Evolutionary conservation across 2,113 vertebrate species (phyloP), one percentile per base, ranked within the genome.

Genomic region (Galemys pyrenaicus): DNA sequence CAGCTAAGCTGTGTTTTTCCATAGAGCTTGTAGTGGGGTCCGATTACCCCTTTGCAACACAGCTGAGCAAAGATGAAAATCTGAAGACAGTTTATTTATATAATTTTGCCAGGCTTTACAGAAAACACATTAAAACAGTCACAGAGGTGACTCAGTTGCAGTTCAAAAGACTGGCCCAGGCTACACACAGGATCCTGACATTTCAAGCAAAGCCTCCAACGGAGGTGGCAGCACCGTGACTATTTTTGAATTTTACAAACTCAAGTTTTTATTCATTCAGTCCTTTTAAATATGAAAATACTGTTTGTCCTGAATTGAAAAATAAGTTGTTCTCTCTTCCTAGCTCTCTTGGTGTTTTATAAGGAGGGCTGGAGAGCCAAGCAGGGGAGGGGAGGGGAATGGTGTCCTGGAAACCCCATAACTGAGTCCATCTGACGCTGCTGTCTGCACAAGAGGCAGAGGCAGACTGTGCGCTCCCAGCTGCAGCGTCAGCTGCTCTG

Each of bases 1-100:
- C 96, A 97, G 85, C 92, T 92, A 97, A 96, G 91, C 95, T 96
- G 84, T 98, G 88, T 97, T 98, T 98, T 98, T 97, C 98, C 94
- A 37, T 95, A 94, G 96, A 1, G 92, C 94, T 97, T 97, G 78
- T 97, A 95, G 97, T 97, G 82, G 97, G 96, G 68, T 94, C 97
- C 96, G 81, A 98, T 98, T 97, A 96, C 97, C 95, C 94, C 97
- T 97, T 97, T 96, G 94, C 67, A 87, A 74, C 74, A 70, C 86
- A 92, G 94, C 79, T 95, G 94, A 98, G 87, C 67, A 91, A 95
- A 96, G 96, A 98, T 54, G 60, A 98, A 97, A 98, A 97, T 97
- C 95, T 80, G 80, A 92, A 96, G 97, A 95, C 41, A 28, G 94
- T 96, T 95, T 97, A 95, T 96, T 81, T 96, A 97, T 97, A 96